These are phyloP conservation scores for Siniperca scherzeri DNA, from an alignment of 2,797 vertebrate species.

Conservation along the genomic window DNA sequence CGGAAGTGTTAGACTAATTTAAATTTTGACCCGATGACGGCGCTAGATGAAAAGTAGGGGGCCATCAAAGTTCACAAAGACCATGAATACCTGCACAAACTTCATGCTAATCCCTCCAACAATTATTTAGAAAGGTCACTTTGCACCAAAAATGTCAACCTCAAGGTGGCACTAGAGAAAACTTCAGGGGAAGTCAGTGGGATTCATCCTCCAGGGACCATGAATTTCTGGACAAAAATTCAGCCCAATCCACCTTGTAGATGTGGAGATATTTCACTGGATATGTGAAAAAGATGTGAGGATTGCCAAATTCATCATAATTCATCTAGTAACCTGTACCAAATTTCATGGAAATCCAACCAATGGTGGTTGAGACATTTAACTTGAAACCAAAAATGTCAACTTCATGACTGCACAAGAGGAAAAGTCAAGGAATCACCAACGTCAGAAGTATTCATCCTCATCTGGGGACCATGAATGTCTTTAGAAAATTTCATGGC, in stretches of 20 bases:
- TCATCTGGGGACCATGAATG: background rate
- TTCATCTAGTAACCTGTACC: no score
- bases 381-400: no score
- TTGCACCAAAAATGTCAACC: background rate
- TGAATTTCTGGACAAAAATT: background rate
- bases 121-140: background rate
- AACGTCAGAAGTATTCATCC: no score
- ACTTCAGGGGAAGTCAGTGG: no score
- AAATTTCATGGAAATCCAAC: no score
- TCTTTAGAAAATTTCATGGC: background rate
- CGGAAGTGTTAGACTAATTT: background rate
- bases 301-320: no score
- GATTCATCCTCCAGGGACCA: background rate
- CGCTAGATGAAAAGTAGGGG: background rate
- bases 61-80: background rate
- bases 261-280: background rate
- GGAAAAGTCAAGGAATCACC: no score
- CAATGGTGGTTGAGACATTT: no score
- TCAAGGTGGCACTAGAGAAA: background rate
- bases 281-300: no score
- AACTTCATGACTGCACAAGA: no score
- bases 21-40: background rate
- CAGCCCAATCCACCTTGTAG: background rate
- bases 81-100: background rate
- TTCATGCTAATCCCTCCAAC: background rate